phyloP scores from a whole-genome alignment of 2,888 invertebrate species.

The Microlaimidae sp. region DNA sequence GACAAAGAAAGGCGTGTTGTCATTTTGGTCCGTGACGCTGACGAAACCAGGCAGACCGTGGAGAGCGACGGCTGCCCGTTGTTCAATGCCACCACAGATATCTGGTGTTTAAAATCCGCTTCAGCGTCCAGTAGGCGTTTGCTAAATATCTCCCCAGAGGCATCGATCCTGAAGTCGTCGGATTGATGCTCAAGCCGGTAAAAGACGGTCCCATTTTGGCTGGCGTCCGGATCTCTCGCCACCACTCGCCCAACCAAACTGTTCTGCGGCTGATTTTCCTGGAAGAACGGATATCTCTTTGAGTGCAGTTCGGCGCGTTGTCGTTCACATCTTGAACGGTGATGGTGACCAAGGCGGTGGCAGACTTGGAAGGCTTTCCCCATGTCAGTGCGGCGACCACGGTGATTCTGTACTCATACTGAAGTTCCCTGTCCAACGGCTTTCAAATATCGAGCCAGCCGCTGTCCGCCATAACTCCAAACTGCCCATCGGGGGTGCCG shows the following conservation, averaged over 20 bases:
- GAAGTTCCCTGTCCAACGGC: conserved; percentile 26
- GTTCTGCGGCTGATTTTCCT: not conserved
- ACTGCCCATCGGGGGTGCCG: too few relatives aligned
- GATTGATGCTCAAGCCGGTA: too few relatives aligned
- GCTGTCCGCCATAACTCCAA: conserved; percentile 68
- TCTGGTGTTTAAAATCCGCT: too few relatives aligned
- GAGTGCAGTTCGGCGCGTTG: conserved; percentile 27
- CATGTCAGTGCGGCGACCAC: conserved; percentile 62
- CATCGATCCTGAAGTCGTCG: too few relatives aligned
- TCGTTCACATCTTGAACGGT: conserved; percentile 29
- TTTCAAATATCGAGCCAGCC: conserved; percentile 50
- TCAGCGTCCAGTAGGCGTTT: too few relatives aligned
- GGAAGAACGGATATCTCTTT: too few relatives aligned
- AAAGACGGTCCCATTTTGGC: conserved; percentile 65
- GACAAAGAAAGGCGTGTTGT: conserved; percentile 77
- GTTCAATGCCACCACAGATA: conserved; percentile 74
- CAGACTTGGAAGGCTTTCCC: conserved; percentile 57
- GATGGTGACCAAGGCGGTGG: conserved; percentile 46
- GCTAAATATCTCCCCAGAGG: too few relatives aligned
- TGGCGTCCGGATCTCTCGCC: conserved; percentile 64
- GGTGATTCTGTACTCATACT: conserved; percentile 45
- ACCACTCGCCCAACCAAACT: not conserved
- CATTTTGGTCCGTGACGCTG: conserved; percentile 73
- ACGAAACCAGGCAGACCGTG: conserved; percentile 53
- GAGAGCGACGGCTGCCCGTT: conserved; percentile 49